A percentile compares a stretch with the other conserved stretches of the same genome.
These are phyloP conservation scores for Pectinophora gossypiella DNA, from an alignment of 1,140 invertebrate species.

Conservation along the genomic window DNA sequence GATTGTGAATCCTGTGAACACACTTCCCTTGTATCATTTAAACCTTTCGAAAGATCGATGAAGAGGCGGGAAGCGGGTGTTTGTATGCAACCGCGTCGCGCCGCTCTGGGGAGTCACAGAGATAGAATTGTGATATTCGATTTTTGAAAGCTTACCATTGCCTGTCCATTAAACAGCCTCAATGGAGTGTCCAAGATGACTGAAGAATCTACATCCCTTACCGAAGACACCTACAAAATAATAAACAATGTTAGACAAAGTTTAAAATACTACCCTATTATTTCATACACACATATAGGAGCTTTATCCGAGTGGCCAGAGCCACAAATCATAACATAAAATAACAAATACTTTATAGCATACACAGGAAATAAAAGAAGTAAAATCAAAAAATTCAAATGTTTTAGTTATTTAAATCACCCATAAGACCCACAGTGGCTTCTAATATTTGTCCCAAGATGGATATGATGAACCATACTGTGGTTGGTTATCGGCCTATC, in stretches of 20 bases:
- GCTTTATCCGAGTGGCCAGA: not conserved
- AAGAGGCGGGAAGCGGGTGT: no score
- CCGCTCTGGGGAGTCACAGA: no score
- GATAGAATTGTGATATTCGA: no score
- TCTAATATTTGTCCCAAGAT: not conserved
- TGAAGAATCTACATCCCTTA: slow-evolving; percentile 50
- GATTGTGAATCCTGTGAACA: slow-evolving; percentile 39
- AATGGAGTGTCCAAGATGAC: slow-evolving; percentile 52
- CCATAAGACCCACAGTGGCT: not conserved
- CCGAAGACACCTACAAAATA: slow-evolving; percentile 30
- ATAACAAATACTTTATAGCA: no score
- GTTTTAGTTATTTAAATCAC: not conserved
- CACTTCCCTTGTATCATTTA: no score
- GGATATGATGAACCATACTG: not conserved
- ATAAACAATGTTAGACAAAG: not conserved
- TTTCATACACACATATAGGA: not conserved
- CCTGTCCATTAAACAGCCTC: slow-evolving; percentile 45
- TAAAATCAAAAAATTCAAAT: no score
- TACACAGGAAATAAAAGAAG: no score
- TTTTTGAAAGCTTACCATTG: slow-evolving; percentile 56
- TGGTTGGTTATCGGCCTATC: not conserved
- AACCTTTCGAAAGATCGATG: no score
- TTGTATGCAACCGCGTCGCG: no score
- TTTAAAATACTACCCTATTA: not conserved
- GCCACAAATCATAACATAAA: no score